phyloP scores from a whole-genome alignment of 2,888 invertebrate genomes.

The Eupithecia dodoneata region DNA sequence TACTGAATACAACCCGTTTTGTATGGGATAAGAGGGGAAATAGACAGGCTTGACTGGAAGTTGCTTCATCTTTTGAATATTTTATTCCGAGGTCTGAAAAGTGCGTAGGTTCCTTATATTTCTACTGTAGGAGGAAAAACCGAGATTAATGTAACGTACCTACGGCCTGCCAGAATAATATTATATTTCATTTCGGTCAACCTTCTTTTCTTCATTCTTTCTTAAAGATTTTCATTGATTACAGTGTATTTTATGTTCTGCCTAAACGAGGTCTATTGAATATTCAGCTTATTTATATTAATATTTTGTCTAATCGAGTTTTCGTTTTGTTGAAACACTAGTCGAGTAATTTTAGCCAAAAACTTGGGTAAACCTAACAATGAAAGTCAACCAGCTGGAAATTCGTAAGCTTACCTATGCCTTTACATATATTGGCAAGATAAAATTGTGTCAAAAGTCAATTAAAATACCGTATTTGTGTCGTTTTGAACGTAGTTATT shows the following conservation, averaged over 20 bases:
- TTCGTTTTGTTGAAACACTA: background rate
- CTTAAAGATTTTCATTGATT: background rate
- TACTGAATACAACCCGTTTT: conserved; percentile 23
- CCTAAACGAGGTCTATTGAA: background rate
- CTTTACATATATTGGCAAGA: no score
- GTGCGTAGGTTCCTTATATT: background rate
- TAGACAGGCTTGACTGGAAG: conserved; percentile 6
- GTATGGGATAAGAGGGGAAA: conserved; percentile 21
- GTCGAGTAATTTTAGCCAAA: no score
- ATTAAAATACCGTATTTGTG: no score
- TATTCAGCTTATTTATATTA: background rate
- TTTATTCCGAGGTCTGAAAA: conserved; percentile 17
- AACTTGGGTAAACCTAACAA: no score
- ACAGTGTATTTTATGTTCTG: background rate
- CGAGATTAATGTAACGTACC: background rate
- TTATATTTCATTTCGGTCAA: background rate
- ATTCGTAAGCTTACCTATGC: no score
- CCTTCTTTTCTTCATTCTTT: background rate
- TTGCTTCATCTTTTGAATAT: conserved; percentile 23
- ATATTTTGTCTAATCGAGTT: background rate
- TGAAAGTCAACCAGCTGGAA: no score
- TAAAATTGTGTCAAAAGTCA: no score
- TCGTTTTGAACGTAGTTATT: no score
- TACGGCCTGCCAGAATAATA: background rate
- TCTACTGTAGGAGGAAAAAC: background rate